A percentile compares a stretch with the other conserved stretches of the same genome.
Evolutionary conservation across 2,888 invertebrate species (phyloP).

Genomic region (Phorcus lineatus): DNA sequence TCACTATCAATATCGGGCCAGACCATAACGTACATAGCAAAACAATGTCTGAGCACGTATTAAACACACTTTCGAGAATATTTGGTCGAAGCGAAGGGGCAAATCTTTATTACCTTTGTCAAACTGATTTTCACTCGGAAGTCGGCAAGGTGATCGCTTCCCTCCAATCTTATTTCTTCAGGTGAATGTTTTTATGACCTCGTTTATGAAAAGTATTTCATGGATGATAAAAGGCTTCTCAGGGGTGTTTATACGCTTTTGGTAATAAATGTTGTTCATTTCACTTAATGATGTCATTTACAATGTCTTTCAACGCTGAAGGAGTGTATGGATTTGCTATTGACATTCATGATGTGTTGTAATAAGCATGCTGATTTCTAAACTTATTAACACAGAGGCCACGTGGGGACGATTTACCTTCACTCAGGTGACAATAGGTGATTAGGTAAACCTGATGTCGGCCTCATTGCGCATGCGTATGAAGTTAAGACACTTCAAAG

Average conservation of each 20-base stretch:
- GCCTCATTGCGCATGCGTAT: too few species aligned
- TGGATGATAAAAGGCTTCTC: conserved; percentile 13
- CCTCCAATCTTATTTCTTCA: conserved; percentile 5
- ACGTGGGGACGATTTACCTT: conserved; percentile 23
- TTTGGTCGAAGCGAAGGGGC: background rate
- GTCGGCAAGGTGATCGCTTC: conserved; percentile 12
- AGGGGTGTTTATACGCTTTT: conserved; percentile 16
- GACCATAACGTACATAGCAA: conserved; percentile 12
- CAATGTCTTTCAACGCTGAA: background rate
- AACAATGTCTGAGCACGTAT: conserved; percentile 16
- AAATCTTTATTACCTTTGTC: background rate
- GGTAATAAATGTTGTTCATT: conserved; percentile 20
- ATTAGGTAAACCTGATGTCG: background rate
- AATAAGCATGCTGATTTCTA: conserved; percentile 23
- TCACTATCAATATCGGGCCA: conserved; percentile 10
- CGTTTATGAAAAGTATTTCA: conserved; percentile 17
- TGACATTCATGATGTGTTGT: conserved; percentile 18
- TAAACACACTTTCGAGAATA: conserved; percentile 13
- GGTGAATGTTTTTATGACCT: conserved; percentile 5
- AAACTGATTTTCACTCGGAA: background rate
- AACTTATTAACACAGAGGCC: background rate
- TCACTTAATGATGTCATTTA: conserved; percentile 18
- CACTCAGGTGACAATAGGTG: conserved; percentile 7
- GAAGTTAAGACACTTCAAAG: too few species aligned
- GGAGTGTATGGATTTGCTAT: conserved; percentile 12